These are phyloP conservation scores for Maccullochella peelii DNA, from an alignment of 2,113 vertebrate genomes.

Conservation along the genomic window DNA sequence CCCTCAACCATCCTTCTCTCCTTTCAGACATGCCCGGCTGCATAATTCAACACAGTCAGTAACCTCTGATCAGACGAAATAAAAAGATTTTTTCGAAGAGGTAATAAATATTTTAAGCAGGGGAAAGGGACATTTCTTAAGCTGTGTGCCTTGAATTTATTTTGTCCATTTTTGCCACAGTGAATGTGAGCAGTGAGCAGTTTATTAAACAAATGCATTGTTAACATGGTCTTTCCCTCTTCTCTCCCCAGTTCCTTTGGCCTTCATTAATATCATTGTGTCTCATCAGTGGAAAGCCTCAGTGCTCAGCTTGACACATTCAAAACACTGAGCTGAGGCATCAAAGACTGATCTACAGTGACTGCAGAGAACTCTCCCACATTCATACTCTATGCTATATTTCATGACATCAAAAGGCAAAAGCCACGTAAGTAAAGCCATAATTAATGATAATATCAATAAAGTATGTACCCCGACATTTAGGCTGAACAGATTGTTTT, in stretches of 20 bases:
- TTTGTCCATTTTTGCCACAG: conserved; percentile 41
- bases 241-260: background rate
- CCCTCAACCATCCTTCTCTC: conserved; percentile 11
- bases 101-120: conserved; percentile 75
- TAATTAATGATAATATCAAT: background rate
- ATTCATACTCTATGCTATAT: background rate
- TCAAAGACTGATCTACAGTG: background rate
- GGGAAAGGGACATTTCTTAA: conserved; percentile 42
- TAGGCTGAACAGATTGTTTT: background rate
- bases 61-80: conserved; percentile 67
- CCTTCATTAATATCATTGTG: conserved; percentile 14
- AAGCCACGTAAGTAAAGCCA: background rate
- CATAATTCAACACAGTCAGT: conserved; percentile 73
- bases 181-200: background rate
- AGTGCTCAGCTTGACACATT: background rate
- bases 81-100: conserved; percentile 27
- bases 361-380: background rate
- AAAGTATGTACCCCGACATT: background rate
- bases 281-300: conserved; percentile 12
- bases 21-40: conserved; percentile 56
- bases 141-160: conserved; percentile 37
- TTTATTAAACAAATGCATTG: conserved; percentile 5
- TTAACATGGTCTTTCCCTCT: conserved; percentile 7
- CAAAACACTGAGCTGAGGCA: background rate
- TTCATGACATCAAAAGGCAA: background rate